Evolutionary conservation across 2,113 vertebrate species (phyloP).

Genomic region (Plestiodon gilberti): DNA sequence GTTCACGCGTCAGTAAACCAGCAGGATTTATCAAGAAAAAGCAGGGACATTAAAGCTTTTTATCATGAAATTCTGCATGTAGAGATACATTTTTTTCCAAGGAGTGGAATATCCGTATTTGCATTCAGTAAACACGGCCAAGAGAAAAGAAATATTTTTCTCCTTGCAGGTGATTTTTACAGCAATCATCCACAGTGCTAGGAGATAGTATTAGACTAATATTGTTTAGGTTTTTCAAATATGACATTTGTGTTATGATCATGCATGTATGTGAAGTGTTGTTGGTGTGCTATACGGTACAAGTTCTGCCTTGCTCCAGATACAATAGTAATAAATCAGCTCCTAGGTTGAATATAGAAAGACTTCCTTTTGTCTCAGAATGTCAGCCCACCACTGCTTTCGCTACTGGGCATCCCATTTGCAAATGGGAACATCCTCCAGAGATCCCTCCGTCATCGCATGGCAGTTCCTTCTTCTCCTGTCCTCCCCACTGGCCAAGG

Average conservation of each 20-base stretch:
- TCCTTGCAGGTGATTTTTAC: constrained; percentile 60
- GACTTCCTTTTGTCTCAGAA: background rate
- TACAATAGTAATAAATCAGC: background rate
- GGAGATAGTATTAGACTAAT: constrained; percentile 28
- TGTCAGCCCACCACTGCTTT: too few species aligned
- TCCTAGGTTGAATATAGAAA: background rate
- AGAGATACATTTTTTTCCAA: constrained; percentile 69
- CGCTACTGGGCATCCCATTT: too few species aligned
- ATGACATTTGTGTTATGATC: background rate
- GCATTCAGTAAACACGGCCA: constrained; percentile 76
- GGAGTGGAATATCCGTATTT: constrained; percentile 74
- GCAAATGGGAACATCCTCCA: too few species aligned
- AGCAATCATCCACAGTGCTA: constrained; percentile 49
- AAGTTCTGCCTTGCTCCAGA: background rate
- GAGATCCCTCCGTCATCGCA: too few species aligned
- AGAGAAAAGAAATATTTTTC: constrained; percentile 63
- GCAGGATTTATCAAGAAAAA: constrained; percentile 83
- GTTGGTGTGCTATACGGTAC: background rate
- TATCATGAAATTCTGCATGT: constrained; percentile 86
- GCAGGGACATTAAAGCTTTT: constrained; percentile 83
- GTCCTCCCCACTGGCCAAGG: too few species aligned
- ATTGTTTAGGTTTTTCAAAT: constrained; percentile 30
- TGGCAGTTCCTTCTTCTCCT: too few species aligned
- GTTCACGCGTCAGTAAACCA: constrained; percentile 82
- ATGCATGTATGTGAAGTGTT: constrained; percentile 10